Conservation (phyloP, 2,113 vertebrate species). For the Lepus americanus region DNA sequence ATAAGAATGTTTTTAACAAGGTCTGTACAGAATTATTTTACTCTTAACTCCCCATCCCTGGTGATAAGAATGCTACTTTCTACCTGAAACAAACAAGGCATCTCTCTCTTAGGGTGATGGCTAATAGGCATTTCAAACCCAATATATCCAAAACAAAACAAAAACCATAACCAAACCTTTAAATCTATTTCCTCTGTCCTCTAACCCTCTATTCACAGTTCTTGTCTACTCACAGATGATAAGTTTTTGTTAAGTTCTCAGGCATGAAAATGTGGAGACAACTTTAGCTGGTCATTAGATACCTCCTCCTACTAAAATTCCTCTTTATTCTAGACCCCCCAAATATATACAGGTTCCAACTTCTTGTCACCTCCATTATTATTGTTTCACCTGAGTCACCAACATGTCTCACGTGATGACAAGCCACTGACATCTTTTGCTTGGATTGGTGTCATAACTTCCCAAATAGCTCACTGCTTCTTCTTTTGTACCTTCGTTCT, state of each 20-base stretch:
- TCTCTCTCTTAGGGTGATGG: neutral
- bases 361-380: neutral
- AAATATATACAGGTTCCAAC: neutral
- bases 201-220: neutral
- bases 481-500: neutral
- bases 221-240: neutral
- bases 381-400: neutral
- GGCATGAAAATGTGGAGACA: neutral
- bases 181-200: neutral
- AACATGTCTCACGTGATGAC: neutral
- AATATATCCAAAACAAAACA: neutral
- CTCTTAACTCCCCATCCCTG: neutral
- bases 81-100: neutral
- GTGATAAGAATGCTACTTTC: neutral
- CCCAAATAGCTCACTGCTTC: neutral
- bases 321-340: neutral
- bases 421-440: neutral
- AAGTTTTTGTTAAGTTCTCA: neutral
- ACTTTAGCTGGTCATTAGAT: neutral
- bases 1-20: neutral
- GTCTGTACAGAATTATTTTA: neutral
- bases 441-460: neutral
- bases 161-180: neutral
- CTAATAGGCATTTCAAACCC: neutral
- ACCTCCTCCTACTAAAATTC: neutral